phyloP scores from a whole-genome alignment of 2,113 vertebrate species.

The Hypocryptadius cinnamomeus region DNA sequence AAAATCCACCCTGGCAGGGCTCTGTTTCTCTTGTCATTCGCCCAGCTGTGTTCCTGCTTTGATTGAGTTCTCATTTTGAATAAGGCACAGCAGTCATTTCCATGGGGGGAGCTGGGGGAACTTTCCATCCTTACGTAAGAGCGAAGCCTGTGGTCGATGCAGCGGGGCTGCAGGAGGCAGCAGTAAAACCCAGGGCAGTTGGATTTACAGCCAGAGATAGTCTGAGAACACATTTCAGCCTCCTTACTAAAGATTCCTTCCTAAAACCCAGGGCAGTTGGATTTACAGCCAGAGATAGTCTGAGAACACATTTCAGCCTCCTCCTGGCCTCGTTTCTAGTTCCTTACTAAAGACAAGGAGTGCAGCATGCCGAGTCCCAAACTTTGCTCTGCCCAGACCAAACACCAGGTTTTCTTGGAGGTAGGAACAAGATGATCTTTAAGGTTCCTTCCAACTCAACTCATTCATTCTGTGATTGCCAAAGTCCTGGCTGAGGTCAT shows the following conservation, averaged over 20 bases:
- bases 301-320: neutral
- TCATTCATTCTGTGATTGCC: neutral
- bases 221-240: neutral
- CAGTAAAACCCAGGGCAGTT: neutral
- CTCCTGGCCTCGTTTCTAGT: neutral
- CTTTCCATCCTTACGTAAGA: slow-evolving; percentile 50
- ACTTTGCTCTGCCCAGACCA: neutral
- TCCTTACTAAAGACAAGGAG: neutral
- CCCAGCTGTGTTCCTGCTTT: slow-evolving; percentile 63
- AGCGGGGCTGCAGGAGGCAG: neutral
- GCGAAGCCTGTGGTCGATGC: neutral
- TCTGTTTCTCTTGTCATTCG: slow-evolving; percentile 62
- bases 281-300: neutral
- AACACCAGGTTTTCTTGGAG: neutral
- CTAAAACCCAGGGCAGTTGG: neutral
- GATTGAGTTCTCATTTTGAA: slow-evolving; percentile 52
- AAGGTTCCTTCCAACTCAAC: neutral
- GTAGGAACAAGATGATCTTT: neutral
- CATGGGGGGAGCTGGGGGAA: neutral
- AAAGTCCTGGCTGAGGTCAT: neutral
- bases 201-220: neutral
- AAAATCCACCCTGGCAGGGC: slow-evolving; percentile 33
- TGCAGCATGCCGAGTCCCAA: fast-evolving
- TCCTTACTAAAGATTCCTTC: neutral
- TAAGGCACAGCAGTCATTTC: slow-evolving; percentile 23